Evolutionary conservation across 2,113 vertebrate genomes (phyloP).

Genomic region (Euleptes europaea): DNA sequence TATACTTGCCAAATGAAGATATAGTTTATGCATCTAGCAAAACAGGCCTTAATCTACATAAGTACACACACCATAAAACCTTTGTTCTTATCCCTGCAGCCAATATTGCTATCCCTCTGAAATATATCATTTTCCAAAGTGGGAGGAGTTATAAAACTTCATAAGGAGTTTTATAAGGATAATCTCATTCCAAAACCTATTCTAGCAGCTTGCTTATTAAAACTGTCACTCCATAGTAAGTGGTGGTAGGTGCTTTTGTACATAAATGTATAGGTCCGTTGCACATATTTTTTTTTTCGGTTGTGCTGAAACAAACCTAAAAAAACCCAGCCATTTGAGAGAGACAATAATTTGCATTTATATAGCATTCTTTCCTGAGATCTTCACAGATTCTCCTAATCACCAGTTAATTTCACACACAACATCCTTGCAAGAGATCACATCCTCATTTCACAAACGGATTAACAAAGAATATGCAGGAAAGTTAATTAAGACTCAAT

Average conservation of each 20-base stretch:
- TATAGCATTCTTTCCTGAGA: background rate
- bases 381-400: slow-evolving; percentile 28
- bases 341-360: slow-evolving; percentile 6
- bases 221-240: background rate
- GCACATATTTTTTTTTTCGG: background rate
- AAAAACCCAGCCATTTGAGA: background rate
- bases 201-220: background rate
- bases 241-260: background rate
- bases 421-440: background rate
- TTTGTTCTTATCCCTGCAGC: no score
- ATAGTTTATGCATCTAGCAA: no score
- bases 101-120: no score
- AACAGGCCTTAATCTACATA: no score
- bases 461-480: slow-evolving; percentile 18
- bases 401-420: slow-evolving; percentile 9
- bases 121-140: background rate
- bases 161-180: no score
- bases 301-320: slow-evolving; percentile 11
- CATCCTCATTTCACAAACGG: slow-evolving; percentile 17
- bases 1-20: no score
- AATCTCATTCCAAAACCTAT: background rate
- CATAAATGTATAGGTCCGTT: background rate
- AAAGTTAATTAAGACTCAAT: slow-evolving; percentile 4
- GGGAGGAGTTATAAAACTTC: background rate
- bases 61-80: no score